Base-by-base conservation (phyloP, 2,888 invertebrate genomes). In the Psylliodes chrysocephalus region DNA sequence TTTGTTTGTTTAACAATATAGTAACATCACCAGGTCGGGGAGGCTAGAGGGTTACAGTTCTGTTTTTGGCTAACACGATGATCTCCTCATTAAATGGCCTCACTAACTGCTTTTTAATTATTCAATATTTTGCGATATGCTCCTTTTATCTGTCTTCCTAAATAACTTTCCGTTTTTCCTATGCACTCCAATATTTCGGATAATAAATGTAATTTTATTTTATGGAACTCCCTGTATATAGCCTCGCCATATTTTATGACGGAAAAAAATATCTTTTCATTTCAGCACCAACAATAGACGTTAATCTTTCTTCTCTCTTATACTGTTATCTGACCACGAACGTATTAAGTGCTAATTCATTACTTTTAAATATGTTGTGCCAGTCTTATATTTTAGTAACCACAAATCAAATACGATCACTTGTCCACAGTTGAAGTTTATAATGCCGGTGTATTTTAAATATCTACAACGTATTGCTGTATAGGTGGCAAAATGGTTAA, bases 361-460 rank as follows among this genome's bases (percentile, higher is more conserved):
- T 56, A 56, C 46, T 49, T 49, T 46, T 46, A 56, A 46, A 56
- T 14, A 56, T 46, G 46, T 54, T 56, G 56, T 6, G n/a, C 56
- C 30, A 46, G 14, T 10, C 56, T 56, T 44, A 56, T 12, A 56
- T 33, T 44, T 56, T 56, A 56, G 56, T 56, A 44, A 56, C 46
- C 56, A 56, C 46, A 56, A 56, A 56, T 56, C 46, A 56, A 46
- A 56, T 17, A 46, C 33, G 46, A 19, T 56, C 54, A 40, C 38
- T 22, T 54, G 54, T 54, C 46, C 30, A 38, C 3, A 17, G 14
- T 17, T 42, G 22, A 55, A 33, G 56, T 33, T 46, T 30, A 56
- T 56, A 18, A 30, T 33, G 15, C 46, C 18, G 33, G 6, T 38
- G 5, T 14, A 40, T 33, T 10, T 33, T 33, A 2, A 33, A 33